Evolutionary conservation across 2,113 vertebrate genomes (phyloP).

Genomic region (Onychostoma macrolepis): DNA sequence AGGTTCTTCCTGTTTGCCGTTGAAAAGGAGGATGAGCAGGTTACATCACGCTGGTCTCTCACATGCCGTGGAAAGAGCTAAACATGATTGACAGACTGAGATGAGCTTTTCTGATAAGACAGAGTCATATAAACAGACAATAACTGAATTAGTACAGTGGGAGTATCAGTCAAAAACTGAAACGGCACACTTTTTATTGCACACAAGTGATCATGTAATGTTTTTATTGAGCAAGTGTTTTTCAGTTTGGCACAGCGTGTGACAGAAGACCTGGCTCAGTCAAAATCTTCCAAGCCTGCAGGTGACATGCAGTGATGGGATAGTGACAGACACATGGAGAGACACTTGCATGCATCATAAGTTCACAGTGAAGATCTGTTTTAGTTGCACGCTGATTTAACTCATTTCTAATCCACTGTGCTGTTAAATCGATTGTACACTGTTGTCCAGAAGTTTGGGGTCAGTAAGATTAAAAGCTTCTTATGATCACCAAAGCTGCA

Average conservation of each 20-base stretch:
- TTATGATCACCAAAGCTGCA: background rate
- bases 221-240: slow-evolving; percentile 51
- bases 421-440: background rate
- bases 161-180: background rate
- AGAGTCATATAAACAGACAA: background rate
- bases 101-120: slow-evolving; percentile 22
- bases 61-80: slow-evolving; percentile 56
- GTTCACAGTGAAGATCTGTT: background rate
- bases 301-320: slow-evolving; percentile 34
- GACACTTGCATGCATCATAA: slow-evolving; percentile 16
- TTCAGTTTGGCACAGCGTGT: slow-evolving; percentile 17
- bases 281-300: background rate
- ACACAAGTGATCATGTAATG: slow-evolving; percentile 6
- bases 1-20: background rate
- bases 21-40: slow-evolving; percentile 15
- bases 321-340: background rate
- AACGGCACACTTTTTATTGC: slow-evolving; percentile 29
- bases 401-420: background rate
- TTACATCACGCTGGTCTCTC: slow-evolving; percentile 32
- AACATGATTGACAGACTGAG: slow-evolving; percentile 47
- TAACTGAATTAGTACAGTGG: slow-evolving; percentile 24
- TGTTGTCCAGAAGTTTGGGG: background rate
- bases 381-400: background rate
- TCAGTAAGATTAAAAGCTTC: background rate
- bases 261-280: background rate